Evolutionary conservation across 2,113 vertebrate genomes (phyloP), one percentile per base, ranked within the genome.

Genomic region (Siniperca knerii): DNA sequence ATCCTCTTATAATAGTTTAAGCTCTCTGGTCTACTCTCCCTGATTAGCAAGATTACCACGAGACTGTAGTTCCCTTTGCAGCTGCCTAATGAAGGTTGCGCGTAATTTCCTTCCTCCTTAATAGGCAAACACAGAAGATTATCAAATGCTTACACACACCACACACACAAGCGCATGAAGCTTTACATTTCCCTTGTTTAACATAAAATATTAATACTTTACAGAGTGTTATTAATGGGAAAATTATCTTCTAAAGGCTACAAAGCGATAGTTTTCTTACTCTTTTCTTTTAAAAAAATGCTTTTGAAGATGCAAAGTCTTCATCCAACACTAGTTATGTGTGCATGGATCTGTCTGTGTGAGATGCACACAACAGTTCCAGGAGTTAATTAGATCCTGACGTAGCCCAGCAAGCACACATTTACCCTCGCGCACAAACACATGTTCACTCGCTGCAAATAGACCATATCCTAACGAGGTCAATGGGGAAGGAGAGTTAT

Each of bases 341-440:
- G 72, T 72, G 50, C 35, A 67, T 50, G 16, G 70, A 75, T 71
- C 21, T 4, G 58, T 71, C 29, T 74, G 70, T 60, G 65, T 35
- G 44, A 80, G 79, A 78, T 33, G 18, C 83, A 23, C 55, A 11
- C 81, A 0, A 52, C 55, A 54, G 46, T 81, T 85, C 67, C 76
- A 67, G 66, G 64, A 87, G 62, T 84, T 91, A 89, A 93, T 90
- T 89, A 85, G 78, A 84, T 87, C 89, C 77, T 9, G 72, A 87
- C 77, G 84, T 76, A 71, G 65, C 82, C 61, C 72, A 70, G 66
- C 85, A 55, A 76, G 79, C 79, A 25, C 81, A 69, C 86, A 80
- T 83, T 82, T 60, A 87, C 65, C 70, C 82, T 21, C 16, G 23
- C 57, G 21, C 75, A 72, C 87, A 89, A 77, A 87, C 85, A 83